Evolutionary conservation across 2,888 invertebrate genomes (phyloP).

Genomic region (Dicycla oo): DNA sequence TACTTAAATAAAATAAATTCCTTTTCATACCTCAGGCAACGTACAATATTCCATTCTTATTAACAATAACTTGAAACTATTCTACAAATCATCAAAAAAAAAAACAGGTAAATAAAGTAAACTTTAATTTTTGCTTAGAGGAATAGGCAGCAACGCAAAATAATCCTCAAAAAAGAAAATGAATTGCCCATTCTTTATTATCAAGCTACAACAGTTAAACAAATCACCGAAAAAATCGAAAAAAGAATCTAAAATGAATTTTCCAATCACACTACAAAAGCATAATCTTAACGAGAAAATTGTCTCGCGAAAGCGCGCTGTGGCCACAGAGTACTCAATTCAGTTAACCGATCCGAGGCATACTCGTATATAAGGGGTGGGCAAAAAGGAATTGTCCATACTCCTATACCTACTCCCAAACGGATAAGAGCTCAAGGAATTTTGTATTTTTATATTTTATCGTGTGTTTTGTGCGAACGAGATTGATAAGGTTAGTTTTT

Average conservation of each 20-base stretch:
- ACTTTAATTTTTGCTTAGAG: not conserved
- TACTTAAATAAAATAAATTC: too few species aligned
- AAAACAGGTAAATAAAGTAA: not conserved
- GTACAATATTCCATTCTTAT: not conserved
- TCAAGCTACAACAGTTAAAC: not conserved
- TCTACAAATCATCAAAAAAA: not conserved
- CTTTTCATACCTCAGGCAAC: not conserved
- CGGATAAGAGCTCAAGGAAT: slow-evolving; percentile 50
- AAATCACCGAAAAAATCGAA: not conserved
- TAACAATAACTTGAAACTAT: not conserved
- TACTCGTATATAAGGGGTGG: slow-evolving; percentile 52
- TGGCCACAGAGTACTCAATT: slow-evolving; percentile 11
- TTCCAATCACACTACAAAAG: not conserved
- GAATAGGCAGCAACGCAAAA: too few species aligned
- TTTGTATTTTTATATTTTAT: slow-evolving; percentile 60
- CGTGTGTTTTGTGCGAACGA: slow-evolving; percentile 57
- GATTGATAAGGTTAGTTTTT: slow-evolving; percentile 52
- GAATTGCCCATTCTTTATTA: not conserved
- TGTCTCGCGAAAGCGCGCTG: not conserved
- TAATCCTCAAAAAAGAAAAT: not conserved
- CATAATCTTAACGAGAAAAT: slow-evolving; percentile 7
- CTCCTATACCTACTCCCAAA: slow-evolving; percentile 44
- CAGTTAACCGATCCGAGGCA: slow-evolving; percentile 22
- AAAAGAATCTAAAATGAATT: not conserved
- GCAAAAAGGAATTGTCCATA: slow-evolving; percentile 39